Evolutionary conservation across 1,140 invertebrate species (phyloP).

Genomic region (Microplitis demolitor): DNA sequence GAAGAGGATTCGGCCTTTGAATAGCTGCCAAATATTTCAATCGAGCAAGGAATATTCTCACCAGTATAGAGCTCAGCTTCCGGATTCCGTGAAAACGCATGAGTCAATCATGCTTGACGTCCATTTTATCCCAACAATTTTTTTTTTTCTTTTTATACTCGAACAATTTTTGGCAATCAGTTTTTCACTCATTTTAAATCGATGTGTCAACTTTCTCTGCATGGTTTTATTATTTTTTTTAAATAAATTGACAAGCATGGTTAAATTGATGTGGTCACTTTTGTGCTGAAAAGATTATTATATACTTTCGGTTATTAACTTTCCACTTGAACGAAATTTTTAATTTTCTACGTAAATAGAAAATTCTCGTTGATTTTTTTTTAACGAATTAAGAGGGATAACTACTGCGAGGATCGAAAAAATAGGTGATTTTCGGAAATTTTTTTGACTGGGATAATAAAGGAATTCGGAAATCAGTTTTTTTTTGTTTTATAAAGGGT

Average conservation of each 20-base stretch:
- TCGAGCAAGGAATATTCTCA: conserved; percentile 30
- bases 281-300: no score
- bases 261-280: no score
- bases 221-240: background rate
- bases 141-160: background rate
- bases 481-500: no score
- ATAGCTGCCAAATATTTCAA: conserved; percentile 51
- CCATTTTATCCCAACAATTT: background rate
- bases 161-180: background rate
- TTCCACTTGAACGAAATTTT: no score
- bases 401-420: no score
- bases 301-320: no score
- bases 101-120: background rate
- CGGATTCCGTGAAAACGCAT: background rate
- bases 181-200: background rate
- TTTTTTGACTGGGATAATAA: no score
- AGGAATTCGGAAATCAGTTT: no score
- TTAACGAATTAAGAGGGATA: no score
- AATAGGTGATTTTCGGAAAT: no score
- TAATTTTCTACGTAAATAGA: no score
- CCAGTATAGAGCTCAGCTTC: background rate
- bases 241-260: background rate
- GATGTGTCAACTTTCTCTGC: background rate
- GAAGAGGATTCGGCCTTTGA: conserved; percentile 38
- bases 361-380: no score